phyloP scores from a whole-genome alignment of 1,140 invertebrate species.

The Drosophila fuyamai region DNA sequence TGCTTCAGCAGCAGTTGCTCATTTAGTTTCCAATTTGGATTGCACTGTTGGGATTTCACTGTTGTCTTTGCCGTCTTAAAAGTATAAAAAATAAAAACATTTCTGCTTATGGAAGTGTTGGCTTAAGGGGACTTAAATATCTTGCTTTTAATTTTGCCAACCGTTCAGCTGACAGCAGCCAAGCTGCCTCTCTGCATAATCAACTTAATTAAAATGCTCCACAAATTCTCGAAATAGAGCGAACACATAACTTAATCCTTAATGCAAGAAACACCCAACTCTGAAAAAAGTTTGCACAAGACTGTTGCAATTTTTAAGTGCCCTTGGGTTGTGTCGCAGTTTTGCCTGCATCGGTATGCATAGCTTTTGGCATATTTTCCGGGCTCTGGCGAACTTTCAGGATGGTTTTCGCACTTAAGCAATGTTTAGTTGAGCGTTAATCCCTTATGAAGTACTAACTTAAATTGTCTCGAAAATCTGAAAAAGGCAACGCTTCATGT shows the following conservation, averaged over 20 bases:
- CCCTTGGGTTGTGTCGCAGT: conserved; percentile 33
- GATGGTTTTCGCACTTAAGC: neutral
- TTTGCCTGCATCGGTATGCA: conserved; percentile 28
- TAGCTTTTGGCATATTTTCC: conserved; percentile 17
- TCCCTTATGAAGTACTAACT: neutral
- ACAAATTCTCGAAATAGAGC: neutral
- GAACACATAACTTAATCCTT: conserved; percentile 21
- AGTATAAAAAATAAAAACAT: conserved; percentile 8
- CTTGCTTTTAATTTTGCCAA: neutral
- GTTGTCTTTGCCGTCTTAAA: neutral
- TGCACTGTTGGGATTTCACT: conserved; percentile 24
- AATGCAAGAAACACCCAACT: conserved; percentile 3
- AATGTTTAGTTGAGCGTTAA: neutral
- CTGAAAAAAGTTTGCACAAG: conserved; percentile 18
- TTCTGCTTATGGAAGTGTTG: conserved; percentile 8
- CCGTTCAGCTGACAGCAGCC: neutral
- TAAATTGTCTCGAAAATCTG: neutral
- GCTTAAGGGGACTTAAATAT: neutral
- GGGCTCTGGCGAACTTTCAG: neutral
- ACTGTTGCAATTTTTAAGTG: conserved; percentile 16
- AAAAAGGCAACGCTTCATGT: neutral
- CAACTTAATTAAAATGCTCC: conserved; percentile 31
- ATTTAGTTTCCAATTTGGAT: conserved; percentile 38
- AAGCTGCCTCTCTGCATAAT: conserved; percentile 15
- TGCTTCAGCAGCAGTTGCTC: conserved; percentile 13